These are phyloP conservation scores for Petaurus breviceps DNA, from an alignment of 2,113 vertebrate genomes.

Conservation along the genomic window DNA sequence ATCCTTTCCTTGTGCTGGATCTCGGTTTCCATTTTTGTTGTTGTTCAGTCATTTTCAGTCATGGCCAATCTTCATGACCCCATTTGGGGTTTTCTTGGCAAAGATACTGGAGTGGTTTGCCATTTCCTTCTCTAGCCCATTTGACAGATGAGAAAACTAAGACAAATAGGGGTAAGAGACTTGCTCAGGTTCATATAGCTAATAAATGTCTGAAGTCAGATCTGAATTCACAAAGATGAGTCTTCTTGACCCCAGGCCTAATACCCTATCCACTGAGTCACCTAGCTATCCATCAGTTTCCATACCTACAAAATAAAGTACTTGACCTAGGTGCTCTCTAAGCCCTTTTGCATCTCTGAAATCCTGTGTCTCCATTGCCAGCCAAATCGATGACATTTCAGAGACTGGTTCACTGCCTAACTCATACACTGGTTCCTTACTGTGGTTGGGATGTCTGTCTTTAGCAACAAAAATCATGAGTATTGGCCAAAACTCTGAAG, in stretches of 20 bases:
- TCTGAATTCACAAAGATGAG: not conserved
- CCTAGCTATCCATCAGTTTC: not conserved
- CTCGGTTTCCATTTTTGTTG: not conserved
- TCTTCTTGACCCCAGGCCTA: not conserved
- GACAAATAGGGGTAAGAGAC: not conserved
- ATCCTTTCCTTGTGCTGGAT: not conserved
- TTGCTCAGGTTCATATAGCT: not conserved
- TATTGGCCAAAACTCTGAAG: not conserved
- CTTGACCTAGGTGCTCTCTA: not conserved
- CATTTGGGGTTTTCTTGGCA: not conserved
- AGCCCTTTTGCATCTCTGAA: not conserved
- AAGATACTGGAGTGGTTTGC: not conserved
- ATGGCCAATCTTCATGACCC: not conserved
- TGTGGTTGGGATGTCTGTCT: not conserved
- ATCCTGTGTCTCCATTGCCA: not conserved
- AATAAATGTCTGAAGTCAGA: not conserved
- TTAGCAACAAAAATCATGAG: not conserved
- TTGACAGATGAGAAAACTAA: not conserved
- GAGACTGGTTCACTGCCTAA: not conserved
- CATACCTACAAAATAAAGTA: not conserved
- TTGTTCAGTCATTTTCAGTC: not conserved
- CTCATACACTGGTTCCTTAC: not conserved
- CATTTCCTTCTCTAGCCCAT: not conserved
- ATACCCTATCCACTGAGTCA: not conserved
- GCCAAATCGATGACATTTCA: not conserved